Evolutionary conservation across 2,113 vertebrate genomes (phyloP).

Genomic region (Oceanites oceanicus): DNA sequence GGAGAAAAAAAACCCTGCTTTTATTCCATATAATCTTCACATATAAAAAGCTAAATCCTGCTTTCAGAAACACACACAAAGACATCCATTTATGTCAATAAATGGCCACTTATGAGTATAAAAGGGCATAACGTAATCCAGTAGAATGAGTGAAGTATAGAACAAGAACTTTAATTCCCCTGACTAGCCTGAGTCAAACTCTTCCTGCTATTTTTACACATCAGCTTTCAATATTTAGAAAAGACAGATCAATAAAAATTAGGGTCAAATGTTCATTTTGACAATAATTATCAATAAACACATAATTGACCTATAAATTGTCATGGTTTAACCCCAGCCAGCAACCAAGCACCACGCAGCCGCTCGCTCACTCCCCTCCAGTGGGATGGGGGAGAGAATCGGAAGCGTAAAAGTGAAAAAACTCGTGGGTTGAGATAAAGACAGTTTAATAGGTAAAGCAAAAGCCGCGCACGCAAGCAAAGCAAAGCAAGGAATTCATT

Average conservation of each 20-base stretch:
- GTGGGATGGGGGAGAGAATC: no score
- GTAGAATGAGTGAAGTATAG: neutral
- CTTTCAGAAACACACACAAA: neutral
- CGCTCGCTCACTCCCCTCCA: no score
- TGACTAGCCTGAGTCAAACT: neutral
- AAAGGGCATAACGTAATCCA: neutral
- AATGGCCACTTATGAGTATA: neutral
- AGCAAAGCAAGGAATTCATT: no score
- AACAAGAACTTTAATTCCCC: neutral
- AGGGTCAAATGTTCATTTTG: neutral
- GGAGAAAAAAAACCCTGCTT: neutral
- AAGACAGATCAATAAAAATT: neutral
- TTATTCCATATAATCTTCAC: neutral
- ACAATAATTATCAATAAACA: neutral
- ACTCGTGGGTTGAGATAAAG: no score
- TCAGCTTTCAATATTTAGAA: neutral
- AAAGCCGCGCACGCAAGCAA: no score
- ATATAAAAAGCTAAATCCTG: neutral
- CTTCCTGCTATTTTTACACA: neutral
- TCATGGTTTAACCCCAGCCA: no score
- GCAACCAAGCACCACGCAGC: no score
- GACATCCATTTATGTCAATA: neutral
- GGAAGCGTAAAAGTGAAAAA: no score
- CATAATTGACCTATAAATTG: neutral
- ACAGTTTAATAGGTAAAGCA: no score